phyloP scores from a whole-genome alignment of 2,113 vertebrate genomes.

The Uria lomvia region DNA sequence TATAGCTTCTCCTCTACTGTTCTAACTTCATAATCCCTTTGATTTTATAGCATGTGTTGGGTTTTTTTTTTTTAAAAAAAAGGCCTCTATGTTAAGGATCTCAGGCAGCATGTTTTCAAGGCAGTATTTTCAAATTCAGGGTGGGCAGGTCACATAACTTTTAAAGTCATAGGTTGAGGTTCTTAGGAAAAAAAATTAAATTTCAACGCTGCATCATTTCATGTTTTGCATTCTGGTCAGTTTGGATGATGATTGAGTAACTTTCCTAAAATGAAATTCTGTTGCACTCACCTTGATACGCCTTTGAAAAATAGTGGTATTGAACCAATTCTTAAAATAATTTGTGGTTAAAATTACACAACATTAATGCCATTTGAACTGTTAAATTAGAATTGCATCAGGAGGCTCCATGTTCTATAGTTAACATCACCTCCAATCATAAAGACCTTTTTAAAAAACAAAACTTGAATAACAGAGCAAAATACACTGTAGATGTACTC shows the following conservation, averaged over 20 bases:
- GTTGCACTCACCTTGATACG: not conserved
- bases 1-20: not conserved
- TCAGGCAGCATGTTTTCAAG: conserved; percentile 16
- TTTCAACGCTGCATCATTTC: not conserved
- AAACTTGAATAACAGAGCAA: not conserved
- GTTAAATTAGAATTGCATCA: not conserved
- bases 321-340: not conserved
- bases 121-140: conserved; percentile 13
- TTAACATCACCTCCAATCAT: not conserved
- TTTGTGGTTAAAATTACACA: not conserved
- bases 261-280: not conserved
- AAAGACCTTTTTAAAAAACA: not conserved
- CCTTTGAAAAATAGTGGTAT: not conserved
- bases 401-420: not conserved
- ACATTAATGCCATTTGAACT: not conserved
- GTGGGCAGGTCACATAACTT: not conserved
- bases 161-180: not conserved
- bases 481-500: not conserved
- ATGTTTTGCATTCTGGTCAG: not conserved
- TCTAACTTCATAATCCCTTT: not conserved
- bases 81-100: not conserved
- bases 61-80: not conserved
- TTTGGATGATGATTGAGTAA: not conserved
- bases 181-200: not conserved
- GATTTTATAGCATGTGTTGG: not conserved